Evolutionary conservation across 2,888 invertebrate genomes (phyloP).

Genomic region (Ectropis crepuscularia): DNA sequence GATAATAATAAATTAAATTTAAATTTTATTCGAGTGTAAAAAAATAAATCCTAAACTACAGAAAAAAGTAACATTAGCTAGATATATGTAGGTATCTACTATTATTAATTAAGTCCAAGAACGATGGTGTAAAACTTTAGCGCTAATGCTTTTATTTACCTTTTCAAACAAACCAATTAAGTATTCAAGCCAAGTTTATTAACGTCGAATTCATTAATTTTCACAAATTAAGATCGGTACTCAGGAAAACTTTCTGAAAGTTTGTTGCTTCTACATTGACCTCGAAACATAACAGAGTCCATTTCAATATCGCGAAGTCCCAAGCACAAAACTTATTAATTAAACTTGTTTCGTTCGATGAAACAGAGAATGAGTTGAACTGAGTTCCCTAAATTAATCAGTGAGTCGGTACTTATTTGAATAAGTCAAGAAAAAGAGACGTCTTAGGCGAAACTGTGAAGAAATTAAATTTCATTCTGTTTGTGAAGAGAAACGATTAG

Average conservation of each 20-base stretch:
- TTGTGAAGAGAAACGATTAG: conserved; percentile 69
- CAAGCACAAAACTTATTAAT: conserved; percentile 72
- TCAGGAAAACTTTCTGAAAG: conserved; percentile 29
- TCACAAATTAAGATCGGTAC: conserved; percentile 34
- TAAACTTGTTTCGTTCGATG: conserved; percentile 79
- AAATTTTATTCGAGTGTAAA: no score
- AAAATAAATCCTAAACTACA: no score
- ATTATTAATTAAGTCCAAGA: neutral
- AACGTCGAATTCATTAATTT: conserved; percentile 30
- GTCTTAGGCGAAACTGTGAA: conserved; percentile 63
- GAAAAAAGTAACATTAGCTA: no score
- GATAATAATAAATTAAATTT: no score
- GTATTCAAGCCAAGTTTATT: conserved; percentile 17
- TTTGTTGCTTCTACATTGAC: conserved; percentile 34
- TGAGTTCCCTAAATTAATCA: conserved; percentile 75
- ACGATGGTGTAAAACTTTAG: neutral
- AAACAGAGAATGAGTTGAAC: conserved; percentile 65
- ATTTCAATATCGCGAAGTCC: conserved; percentile 44
- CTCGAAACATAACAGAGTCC: conserved; percentile 37
- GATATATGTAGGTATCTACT: no score
- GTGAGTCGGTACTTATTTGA: conserved; percentile 61
- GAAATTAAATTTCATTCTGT: conserved; percentile 78
- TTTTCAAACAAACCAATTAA: conserved; percentile 13
- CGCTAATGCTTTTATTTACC: neutral
- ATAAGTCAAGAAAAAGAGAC: conserved; percentile 73